Percentiles rank a stretch among this genome's conserved stretches.
Conservation (phyloP, 2,888 invertebrate genomes). For the Trichopria drosophilae region DNA sequence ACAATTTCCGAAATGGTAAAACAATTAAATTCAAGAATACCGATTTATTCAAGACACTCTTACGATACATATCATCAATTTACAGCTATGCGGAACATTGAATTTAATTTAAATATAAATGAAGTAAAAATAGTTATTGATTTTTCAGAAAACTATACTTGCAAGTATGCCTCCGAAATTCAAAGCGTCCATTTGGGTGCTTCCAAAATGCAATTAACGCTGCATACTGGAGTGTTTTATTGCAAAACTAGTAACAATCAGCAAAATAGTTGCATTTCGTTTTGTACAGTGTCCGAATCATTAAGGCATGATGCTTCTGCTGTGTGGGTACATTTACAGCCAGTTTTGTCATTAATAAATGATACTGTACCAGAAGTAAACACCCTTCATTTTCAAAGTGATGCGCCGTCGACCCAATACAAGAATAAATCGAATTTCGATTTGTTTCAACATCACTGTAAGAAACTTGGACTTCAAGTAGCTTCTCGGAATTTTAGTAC, state of each 20-base stretch:
- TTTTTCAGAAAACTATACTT: not conserved
- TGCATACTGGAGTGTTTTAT: no score
- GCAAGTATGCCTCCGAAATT: not conserved
- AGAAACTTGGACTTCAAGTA: not conserved
- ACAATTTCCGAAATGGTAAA: constrained; percentile 1
- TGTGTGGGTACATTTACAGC: constrained; percentile 19
- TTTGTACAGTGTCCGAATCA: no score
- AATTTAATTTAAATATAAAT: constrained; percentile 4
- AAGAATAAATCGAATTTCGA: no score
- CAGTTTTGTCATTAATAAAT: constrained; percentile 1
- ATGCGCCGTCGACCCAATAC: constrained; percentile 1
- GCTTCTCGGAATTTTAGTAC: constrained; percentile 2
- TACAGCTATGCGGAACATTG: constrained; percentile 8
- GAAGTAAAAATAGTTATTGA: constrained; percentile 13
- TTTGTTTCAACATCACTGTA: not conserved
- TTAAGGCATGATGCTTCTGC: no score
- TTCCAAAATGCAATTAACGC: constrained; percentile 3
- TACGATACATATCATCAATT: constrained; percentile 16
- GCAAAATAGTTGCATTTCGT: no score
- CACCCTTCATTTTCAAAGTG: no score
- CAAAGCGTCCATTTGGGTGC: constrained; percentile 3
- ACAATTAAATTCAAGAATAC: constrained; percentile 10
- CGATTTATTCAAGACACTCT: constrained; percentile 9
- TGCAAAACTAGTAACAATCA: no score
- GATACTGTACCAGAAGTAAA: constrained; percentile 2